Conservation (phyloP, 2,797 vertebrate genomes). For the Myotis myotis region DNA sequence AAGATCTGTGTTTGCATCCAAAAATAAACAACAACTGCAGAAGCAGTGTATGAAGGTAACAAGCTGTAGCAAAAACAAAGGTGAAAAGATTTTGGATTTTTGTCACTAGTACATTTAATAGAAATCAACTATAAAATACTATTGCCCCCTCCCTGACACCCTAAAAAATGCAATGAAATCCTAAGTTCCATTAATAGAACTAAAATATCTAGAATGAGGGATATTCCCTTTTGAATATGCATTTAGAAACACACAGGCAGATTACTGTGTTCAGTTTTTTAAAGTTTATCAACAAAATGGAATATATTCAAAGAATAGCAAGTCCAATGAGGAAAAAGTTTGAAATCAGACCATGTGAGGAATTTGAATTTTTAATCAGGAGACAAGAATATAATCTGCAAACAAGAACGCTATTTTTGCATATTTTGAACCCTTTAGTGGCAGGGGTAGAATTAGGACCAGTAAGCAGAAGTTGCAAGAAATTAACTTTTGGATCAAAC, state of each 20-base stretch:
- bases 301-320: background rate
- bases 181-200: background rate
- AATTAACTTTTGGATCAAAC: background rate
- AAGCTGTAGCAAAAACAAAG: background rate
- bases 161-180: slow-evolving; percentile 20
- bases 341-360: background rate
- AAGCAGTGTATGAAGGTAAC: background rate
- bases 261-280: background rate
- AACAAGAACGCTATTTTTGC: background rate
- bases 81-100: slow-evolving; percentile 21
- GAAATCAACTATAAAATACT: slow-evolving; percentile 17
- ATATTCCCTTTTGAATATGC: background rate
- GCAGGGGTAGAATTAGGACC: background rate
- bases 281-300: background rate
- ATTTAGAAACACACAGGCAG: background rate
- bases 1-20: background rate
- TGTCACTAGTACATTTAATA: background rate
- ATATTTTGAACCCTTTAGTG: background rate
- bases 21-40: background rate
- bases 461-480: background rate
- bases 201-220: background rate
- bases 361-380: background rate
- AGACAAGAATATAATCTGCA: slow-evolving; percentile 13
- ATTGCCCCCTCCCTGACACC: background rate
- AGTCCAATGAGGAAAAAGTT: background rate